These are phyloP conservation scores for Carettochelys insculpta DNA, from an alignment of 2,113 vertebrate species.

Conservation along the genomic window DNA sequence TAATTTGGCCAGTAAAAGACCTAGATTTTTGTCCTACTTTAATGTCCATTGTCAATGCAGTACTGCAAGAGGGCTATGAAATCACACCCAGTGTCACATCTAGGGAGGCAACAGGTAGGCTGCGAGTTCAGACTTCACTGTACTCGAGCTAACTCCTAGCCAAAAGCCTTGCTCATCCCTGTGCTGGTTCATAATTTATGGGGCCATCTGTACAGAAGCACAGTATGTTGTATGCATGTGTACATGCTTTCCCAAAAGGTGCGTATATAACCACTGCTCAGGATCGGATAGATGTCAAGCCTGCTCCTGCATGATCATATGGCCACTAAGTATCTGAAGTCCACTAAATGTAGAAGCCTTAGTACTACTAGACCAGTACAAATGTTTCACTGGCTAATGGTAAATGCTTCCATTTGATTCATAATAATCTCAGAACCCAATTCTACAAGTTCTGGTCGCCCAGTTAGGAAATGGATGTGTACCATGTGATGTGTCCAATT, in stretches of 20 bases:
- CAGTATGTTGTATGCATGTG: not conserved
- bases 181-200: rapidly evolving
- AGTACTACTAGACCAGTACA: rapidly evolving
- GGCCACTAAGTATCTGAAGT: not conserved
- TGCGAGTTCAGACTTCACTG: not conserved
- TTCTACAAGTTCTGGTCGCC: not conserved
- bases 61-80: not conserved
- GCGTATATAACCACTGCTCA: not conserved
- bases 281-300: not conserved
- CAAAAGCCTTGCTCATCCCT: not conserved
- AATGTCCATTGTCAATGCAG: not conserved
- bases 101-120: not conserved
- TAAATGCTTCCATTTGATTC: not conserved
- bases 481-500: not conserved
- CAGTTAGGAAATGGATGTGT: not conserved
- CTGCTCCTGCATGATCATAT: not conserved
- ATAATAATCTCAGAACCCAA: not conserved
- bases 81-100: not conserved
- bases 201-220: not conserved
- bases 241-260: rapidly evolving
- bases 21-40: not conserved
- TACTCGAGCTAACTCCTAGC: not conserved
- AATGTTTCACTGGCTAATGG: not conserved
- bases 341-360: not conserved
- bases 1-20: not conserved